phyloP scores from a whole-genome alignment of 2,113 vertebrate genomes.

The Eudorcas thomsonii region DNA sequence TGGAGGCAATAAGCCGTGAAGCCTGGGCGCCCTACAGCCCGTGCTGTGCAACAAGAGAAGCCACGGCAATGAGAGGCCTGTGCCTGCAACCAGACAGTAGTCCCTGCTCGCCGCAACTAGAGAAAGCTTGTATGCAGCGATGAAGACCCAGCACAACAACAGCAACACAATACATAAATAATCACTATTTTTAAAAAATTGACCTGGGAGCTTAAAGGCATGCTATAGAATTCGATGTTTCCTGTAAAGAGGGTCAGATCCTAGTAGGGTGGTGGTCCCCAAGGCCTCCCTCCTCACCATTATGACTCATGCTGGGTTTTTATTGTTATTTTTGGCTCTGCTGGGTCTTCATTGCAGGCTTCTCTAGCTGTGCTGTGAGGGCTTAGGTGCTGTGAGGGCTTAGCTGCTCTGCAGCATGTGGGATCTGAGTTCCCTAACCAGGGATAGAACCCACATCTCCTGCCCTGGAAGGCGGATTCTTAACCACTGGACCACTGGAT shows the following conservation, averaged over 20 bases:
- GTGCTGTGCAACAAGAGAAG: neutral
- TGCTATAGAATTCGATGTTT: neutral
- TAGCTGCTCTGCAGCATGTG: neutral
- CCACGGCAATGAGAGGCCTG: neutral
- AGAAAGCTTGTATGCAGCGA: neutral
- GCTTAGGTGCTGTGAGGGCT: neutral
- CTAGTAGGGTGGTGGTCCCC: neutral
- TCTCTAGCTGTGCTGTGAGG: neutral
- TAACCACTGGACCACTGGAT: neutral
- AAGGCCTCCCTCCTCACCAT: neutral
- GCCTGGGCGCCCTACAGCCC: neutral
- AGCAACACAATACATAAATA: neutral
- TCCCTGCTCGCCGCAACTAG: rapidly evolving
- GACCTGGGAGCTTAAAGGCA: neutral
- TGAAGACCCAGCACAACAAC: neutral
- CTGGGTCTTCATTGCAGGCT: neutral
- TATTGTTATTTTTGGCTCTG: neutral
- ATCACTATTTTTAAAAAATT: neutral
- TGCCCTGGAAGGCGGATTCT: neutral
- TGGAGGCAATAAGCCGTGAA: neutral
- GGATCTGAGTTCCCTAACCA: neutral
- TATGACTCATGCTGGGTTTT: neutral
- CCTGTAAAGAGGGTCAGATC: neutral
- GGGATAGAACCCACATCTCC: neutral
- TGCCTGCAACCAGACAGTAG: neutral